Conservation (phyloP, 2,888 invertebrate genomes). For the Drosophila gaucha region DNA sequence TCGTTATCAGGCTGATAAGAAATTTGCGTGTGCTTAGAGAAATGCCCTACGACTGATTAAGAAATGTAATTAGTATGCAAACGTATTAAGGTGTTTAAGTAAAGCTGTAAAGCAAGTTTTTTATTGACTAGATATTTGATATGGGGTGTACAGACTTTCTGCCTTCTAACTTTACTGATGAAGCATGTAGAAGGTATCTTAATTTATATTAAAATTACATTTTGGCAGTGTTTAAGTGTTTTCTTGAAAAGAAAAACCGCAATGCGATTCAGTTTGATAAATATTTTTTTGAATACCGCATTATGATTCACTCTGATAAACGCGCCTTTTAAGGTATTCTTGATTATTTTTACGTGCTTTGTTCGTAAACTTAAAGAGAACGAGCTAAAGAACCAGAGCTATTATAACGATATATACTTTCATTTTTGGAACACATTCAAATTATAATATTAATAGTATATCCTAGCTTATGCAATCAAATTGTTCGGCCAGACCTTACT, state of each 20-base stretch:
- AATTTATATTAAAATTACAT: neutral
- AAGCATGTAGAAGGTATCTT: too few relatives aligned
- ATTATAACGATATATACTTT: neutral
- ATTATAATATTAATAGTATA: neutral
- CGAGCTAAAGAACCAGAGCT: neutral
- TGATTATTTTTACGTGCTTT: neutral
- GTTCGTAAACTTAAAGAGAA: too few relatives aligned
- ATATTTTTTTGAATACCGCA: conserved; percentile 1
- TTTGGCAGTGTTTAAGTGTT: neutral
- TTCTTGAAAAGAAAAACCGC: neutral
- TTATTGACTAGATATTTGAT: neutral
- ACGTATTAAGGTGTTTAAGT: neutral
- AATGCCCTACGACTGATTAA: conserved; percentile 9
- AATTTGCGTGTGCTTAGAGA: conserved; percentile 18
- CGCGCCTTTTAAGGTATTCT: neutral
- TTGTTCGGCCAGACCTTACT: neutral
- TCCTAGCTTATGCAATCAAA: neutral
- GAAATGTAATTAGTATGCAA: neutral
- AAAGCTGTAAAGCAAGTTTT: neutral
- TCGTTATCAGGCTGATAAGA: conserved; percentile 42
- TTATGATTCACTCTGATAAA: conserved; percentile 18
- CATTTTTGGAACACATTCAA: neutral
- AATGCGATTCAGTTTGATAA: conserved; percentile 8
- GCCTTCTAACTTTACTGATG: neutral
- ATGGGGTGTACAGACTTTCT: too few relatives aligned